Evolutionary conservation across 2,888 invertebrate species (phyloP), one percentile per base, ranked within the genome.

Genomic region (Sussaba pulchella): DNA sequence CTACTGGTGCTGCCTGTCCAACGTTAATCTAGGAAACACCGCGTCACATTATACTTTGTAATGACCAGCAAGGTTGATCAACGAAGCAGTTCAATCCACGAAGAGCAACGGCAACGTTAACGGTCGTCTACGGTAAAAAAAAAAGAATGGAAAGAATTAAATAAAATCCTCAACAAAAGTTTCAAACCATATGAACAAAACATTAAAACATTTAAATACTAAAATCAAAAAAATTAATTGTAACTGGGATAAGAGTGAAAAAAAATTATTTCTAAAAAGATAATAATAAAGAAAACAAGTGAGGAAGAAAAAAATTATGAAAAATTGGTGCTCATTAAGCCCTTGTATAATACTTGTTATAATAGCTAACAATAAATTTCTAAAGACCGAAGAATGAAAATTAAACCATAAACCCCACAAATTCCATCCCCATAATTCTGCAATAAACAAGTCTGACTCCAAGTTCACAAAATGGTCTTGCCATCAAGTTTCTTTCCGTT

Each of bases 41-140:
- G 78, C 78, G 84, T 85, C 85, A 83, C 84, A 90, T 90, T 91
- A 91, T 88, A 91, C 89, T 91, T 91, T 89, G 85, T 89, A 90
- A 90, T 89, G 78, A 83, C 70, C 79, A 21, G 47, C 24, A 45
- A 41, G 63, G 74, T 26, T 74, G 57, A 70, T 19, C 52, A 67
- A 61, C 67, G 78, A 70, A 4, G 64, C 21, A 21, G 59, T 36
- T 77, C 66, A 64, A 73, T 77, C 64, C 63, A 57, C 43, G 67
- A 67, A 6, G 41, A 80, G 64, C 63, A 66, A 80, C 69, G 67
- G 64, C 41, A 45, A 66, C 10, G 45, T 61, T 19, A 73, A 61
- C 57, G 47, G 54, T 10, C 10, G 9, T 45, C 50, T 61, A 36
- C 69, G n/a, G 14, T 9, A 59, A 41, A 67, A 41, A 39, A 31